phyloP scores from a whole-genome alignment of 2,113 vertebrate genomes.

The Meriones unguiculatus region DNA sequence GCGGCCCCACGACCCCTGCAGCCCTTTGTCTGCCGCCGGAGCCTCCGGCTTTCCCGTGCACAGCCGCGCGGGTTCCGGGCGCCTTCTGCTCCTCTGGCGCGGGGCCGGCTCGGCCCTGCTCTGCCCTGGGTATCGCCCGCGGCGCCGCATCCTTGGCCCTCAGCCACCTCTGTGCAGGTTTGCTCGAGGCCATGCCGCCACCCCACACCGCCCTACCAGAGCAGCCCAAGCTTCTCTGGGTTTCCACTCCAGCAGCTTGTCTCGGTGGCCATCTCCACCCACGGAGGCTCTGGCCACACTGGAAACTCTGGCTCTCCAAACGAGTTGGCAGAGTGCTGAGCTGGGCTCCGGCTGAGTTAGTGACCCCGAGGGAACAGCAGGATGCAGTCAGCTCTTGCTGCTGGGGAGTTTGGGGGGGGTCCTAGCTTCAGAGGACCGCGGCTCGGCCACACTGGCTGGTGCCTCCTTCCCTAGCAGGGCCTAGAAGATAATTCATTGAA shows the following conservation, averaged over 20 bases:
- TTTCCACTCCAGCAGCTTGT: neutral
- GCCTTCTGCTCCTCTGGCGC: neutral
- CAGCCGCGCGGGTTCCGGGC: neutral
- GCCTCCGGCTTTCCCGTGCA: neutral
- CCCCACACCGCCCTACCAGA: neutral
- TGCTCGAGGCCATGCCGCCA: neutral
- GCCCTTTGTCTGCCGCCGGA: neutral
- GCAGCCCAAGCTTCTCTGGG: neutral
- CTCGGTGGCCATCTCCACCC: neutral
- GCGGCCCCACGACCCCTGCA: neutral
- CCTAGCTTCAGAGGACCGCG: neutral
- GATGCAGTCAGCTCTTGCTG: neutral
- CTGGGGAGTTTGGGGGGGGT: neutral
- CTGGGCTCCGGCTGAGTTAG: neutral
- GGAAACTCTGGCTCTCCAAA: neutral
- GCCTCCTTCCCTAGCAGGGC: neutral
- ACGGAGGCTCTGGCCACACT: neutral
- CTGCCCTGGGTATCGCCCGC: neutral
- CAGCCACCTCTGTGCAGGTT: neutral
- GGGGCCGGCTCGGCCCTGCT: neutral
- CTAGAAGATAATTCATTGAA: slow-evolving; percentile 9
- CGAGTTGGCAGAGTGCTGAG: neutral
- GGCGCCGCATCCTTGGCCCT: neutral
- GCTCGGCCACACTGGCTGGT: neutral
- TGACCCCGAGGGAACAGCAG: neutral